phyloP scores from a whole-genome alignment of 2,113 vertebrate genomes.

The Dasyurus viverrinus region DNA sequence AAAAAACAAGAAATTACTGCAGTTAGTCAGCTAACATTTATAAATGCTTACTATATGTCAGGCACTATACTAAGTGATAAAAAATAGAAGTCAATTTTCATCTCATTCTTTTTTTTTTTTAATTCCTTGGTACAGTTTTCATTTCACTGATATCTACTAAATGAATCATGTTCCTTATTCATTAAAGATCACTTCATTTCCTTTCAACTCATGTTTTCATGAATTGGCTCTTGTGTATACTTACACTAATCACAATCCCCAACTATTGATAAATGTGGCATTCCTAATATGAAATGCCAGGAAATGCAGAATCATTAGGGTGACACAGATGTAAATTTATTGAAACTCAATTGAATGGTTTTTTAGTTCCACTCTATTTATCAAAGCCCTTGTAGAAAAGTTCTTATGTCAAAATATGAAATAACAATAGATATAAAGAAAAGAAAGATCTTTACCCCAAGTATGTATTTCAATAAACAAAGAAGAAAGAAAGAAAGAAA shows the following conservation, averaged over 20 bases:
- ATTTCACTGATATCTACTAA: constrained; percentile 57
- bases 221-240: constrained; percentile 15
- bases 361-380: constrained; percentile 48
- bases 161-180: constrained; percentile 55
- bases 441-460: constrained; percentile 52
- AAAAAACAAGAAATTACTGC: background rate
- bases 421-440: constrained; percentile 65
- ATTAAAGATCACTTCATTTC: constrained; percentile 70
- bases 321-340: constrained; percentile 63
- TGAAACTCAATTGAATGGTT: constrained; percentile 10
- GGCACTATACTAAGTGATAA: background rate
- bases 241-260: constrained; percentile 13
- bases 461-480: constrained; percentile 59
- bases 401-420: constrained; percentile 55
- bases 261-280: constrained; percentile 53
- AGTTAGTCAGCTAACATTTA: background rate
- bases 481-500: constrained; percentile 27
- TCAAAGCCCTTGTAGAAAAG: constrained; percentile 57
- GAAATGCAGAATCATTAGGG: constrained; percentile 54
- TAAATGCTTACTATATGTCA: background rate
- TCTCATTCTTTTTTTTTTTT: constrained; percentile 32
- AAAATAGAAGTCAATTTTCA: constrained; percentile 58
- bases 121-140: constrained; percentile 11
- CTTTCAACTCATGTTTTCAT: constrained; percentile 54
- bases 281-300: constrained; percentile 32